Percentiles rank a stretch among this genome's conserved stretches.
Evolutionary conservation across 2,888 invertebrate genomes (phyloP).

Genomic region (Acronicta alni): DNA sequence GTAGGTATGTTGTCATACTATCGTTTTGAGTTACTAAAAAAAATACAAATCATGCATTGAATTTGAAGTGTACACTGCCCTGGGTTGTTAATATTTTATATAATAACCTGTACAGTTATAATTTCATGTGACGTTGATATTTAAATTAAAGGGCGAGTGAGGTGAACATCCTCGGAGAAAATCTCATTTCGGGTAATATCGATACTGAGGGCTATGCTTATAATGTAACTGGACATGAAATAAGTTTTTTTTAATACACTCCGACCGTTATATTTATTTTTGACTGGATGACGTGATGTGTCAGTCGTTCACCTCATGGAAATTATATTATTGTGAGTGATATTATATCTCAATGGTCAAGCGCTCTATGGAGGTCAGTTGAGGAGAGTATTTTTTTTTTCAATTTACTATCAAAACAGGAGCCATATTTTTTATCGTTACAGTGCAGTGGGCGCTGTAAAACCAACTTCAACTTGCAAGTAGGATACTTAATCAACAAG

Average conservation of each 20-base stretch:
- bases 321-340: too few relatives aligned
- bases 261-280: not conserved
- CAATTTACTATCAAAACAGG: too few relatives aligned
- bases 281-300: not conserved
- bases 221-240: not conserved
- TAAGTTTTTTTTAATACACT: not conserved
- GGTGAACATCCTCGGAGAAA: not conserved
- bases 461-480: too few relatives aligned
- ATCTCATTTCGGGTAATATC: not conserved
- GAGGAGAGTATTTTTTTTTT: too few relatives aligned
- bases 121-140: not conserved
- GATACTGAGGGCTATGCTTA: not conserved
- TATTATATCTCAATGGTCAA: not conserved
- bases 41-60: slow-evolving; percentile 11
- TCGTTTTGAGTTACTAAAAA: slow-evolving; percentile 8
- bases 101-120: slow-evolving; percentile 16
- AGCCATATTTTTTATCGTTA: too few relatives aligned
- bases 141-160: not conserved
- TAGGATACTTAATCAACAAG: not conserved
- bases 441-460: too few relatives aligned
- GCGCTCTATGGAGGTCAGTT: too few relatives aligned
- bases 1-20: slow-evolving; percentile 34
- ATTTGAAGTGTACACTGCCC: slow-evolving; percentile 15
- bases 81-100: slow-evolving; percentile 14
- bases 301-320: not conserved